These are phyloP conservation scores for Galemys pyrenaicus DNA, from an alignment of 2,113 vertebrate genomes.

Conservation along the genomic window DNA sequence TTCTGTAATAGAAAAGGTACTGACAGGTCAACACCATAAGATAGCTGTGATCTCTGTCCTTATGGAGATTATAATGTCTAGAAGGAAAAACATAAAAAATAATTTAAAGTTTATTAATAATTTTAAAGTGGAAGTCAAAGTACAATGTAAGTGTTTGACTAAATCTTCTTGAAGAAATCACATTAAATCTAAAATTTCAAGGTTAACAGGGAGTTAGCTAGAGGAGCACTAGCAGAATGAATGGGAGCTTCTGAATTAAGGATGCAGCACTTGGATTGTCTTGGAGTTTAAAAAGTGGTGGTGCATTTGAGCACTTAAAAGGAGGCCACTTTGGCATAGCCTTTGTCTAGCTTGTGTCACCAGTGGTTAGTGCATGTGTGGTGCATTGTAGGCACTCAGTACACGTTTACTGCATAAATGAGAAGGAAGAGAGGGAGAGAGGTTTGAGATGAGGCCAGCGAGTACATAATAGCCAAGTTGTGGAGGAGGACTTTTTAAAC, in stretches of 20 bases:
- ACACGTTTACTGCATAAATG: not conserved
- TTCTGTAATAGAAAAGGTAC: not conserved
- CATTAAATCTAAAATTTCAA: constrained; percentile 20
- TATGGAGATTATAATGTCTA: not conserved
- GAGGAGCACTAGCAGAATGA: not conserved
- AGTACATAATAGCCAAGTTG: not conserved
- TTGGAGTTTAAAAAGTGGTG: not conserved
- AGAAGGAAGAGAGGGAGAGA: not conserved
- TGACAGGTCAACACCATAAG: not conserved
- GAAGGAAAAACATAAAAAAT: constrained; percentile 15
- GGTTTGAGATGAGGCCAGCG: not conserved
- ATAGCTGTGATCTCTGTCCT: not conserved
- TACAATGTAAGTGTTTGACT: not conserved
- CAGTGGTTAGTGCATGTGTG: not conserved
- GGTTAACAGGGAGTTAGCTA: not conserved
- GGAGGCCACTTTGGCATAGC: not conserved
- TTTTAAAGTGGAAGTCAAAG: not conserved
- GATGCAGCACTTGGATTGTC: not conserved
- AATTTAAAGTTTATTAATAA: constrained; percentile 28
- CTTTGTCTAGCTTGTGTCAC: not conserved
- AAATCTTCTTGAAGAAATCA: not conserved
- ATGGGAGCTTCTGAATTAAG: not conserved
- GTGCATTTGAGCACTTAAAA: not conserved
- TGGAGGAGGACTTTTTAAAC: not conserved
- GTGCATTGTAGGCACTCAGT: not conserved